A percentile compares a stretch with the other conserved stretches of the same genome.
phyloP scores from a whole-genome alignment of 2,888 invertebrate genomes.

The Tortricodes alternella region DNA sequence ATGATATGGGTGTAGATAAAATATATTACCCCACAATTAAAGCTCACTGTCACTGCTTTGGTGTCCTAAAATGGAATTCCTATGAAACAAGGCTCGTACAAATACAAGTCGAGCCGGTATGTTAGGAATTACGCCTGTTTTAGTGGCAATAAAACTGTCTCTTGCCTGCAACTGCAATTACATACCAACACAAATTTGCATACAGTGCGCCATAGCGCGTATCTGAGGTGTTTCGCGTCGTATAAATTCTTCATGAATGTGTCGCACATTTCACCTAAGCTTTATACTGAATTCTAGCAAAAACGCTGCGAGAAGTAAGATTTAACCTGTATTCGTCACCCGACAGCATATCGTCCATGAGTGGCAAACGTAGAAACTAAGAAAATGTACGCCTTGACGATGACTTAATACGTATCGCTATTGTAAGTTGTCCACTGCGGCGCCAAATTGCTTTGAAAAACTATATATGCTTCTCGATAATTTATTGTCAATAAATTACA shows the following conservation, averaged over 20 bases:
- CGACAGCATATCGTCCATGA: not conserved
- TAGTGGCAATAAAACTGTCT: constrained; percentile 24
- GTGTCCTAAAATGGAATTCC: not conserved
- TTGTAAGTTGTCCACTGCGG: too few species aligned
- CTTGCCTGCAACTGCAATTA: constrained; percentile 25
- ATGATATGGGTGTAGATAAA: too few species aligned
- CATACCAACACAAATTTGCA: constrained; percentile 24
- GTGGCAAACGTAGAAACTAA: not conserved
- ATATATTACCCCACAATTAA: too few species aligned
- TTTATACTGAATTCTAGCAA: not conserved
- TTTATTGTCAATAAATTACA: constrained; percentile 23
- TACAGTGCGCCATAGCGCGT: constrained; percentile 2
- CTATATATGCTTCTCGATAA: constrained; percentile 1
- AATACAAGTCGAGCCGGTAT: constrained; percentile 20
- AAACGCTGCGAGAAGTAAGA: not conserved
- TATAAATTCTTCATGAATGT: constrained; percentile 19
- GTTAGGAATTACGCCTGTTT: constrained; percentile 22
- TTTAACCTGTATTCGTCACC: not conserved
- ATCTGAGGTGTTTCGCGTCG: constrained; percentile 11
- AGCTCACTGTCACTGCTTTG: too few species aligned
- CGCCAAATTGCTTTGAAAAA: constrained; percentile 9
- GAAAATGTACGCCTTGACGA: too few species aligned
- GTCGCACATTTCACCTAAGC: constrained; percentile 1
- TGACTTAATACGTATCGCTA: too few species aligned
- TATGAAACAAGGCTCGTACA: not conserved